Percentiles rank a stretch among this genome's conserved stretches.
These are phyloP conservation scores for Ptychoptera contaminata DNA, from an alignment of 2,888 invertebrate genomes.

Conservation along the genomic window DNA sequence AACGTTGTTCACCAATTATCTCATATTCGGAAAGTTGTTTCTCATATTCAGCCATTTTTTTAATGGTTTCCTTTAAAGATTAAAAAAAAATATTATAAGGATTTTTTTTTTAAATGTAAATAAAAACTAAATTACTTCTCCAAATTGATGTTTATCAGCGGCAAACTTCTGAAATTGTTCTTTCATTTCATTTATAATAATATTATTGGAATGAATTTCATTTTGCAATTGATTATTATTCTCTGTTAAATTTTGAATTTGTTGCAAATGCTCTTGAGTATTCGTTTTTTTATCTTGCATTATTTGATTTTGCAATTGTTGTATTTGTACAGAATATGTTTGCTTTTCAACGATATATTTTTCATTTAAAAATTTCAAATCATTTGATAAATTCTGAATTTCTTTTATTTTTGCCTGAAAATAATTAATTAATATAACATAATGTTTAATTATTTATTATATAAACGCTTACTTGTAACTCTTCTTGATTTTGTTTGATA, in stretches of 20 bases:
- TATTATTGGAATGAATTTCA: slow-evolving; percentile 24
- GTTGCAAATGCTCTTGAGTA: slow-evolving; percentile 23
- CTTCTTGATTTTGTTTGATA: slow-evolving; percentile 23
- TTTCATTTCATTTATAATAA: slow-evolving; percentile 20
- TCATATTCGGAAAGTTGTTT: slow-evolving; percentile 6
- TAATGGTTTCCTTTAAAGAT: slow-evolving; percentile 25
- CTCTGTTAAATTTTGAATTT: slow-evolving; percentile 20
- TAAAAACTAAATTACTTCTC: slow-evolving; percentile 13
- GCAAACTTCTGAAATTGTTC: slow-evolving; percentile 18
- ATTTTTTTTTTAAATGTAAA: too few species aligned
- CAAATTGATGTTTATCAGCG: slow-evolving; percentile 19
- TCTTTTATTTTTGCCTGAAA: slow-evolving; percentile 21
- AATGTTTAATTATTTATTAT: too few species aligned
- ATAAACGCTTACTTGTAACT: slow-evolving; percentile 12
- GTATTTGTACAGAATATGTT: slow-evolving; percentile 6
- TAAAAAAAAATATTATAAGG: too few species aligned
- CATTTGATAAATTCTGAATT: slow-evolving; percentile 21
- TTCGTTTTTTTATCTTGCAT: slow-evolving; percentile 25
- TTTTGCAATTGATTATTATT: slow-evolving; percentile 18
- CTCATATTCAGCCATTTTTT: slow-evolving; percentile 17
- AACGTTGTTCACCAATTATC: background rate
- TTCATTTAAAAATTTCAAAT: slow-evolving; percentile 23
- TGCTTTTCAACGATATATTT: slow-evolving; percentile 25
- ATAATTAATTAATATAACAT: background rate
- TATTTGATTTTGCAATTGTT: slow-evolving; percentile 25